phyloP scores from a whole-genome alignment of 2,113 vertebrate genomes.

The Oreochromis aureus region DNA sequence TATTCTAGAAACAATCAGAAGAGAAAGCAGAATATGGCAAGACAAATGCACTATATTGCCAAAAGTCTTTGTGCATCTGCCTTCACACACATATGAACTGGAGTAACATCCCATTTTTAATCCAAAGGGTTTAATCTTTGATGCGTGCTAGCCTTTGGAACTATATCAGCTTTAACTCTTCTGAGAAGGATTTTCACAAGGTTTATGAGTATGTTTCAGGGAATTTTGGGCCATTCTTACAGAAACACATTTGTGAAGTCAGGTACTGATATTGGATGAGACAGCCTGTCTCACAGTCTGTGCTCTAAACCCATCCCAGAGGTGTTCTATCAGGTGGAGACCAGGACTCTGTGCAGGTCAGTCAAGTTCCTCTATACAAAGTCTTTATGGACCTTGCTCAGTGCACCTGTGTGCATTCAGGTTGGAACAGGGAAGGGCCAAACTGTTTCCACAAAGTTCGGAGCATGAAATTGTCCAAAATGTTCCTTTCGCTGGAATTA shows the following conservation, averaged over 20 bases:
- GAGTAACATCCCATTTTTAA: neutral
- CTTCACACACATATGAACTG: neutral
- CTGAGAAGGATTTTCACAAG: neutral
- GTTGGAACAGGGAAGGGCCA: too few species aligned
- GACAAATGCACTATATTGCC: neutral
- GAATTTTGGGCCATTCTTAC: neutral
- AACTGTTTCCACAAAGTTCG: too few species aligned
- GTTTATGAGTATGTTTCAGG: neutral
- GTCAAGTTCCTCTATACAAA: neutral
- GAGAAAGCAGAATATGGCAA: neutral
- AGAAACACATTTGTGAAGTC: neutral
- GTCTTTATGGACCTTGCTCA: too few species aligned
- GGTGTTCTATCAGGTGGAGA: neutral
- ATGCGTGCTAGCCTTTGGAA: neutral
- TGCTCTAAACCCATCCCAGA: neutral
- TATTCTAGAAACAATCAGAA: neutral
- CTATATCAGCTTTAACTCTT: neutral
- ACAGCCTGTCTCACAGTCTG: neutral
- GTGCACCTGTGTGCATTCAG: too few species aligned
- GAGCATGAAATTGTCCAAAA: too few species aligned
- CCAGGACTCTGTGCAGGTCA: neutral
- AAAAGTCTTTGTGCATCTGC: neutral
- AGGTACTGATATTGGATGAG: neutral
- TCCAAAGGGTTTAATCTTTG: neutral
- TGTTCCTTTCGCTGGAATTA: too few species aligned